Evolutionary conservation across 2,113 vertebrate genomes (phyloP), one percentile per base, ranked within the genome.

Genomic region (Todiramphus chloris): DNA sequence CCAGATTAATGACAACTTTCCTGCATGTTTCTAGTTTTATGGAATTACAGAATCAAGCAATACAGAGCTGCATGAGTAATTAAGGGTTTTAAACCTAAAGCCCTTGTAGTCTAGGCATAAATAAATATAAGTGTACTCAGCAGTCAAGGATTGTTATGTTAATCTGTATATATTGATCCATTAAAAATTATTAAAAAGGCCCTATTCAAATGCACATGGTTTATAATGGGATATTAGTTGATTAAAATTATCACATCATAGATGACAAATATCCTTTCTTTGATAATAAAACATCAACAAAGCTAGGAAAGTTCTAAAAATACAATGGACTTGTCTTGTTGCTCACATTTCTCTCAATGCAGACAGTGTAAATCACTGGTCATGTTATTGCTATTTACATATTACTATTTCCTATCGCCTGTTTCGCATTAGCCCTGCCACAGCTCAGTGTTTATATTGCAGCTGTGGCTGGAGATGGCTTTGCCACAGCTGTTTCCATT

Each of bases 91-190:
- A 95, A 92, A 76, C 66, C 9, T 28, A 3, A 92, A 96, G 25
- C 19, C 76, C 43, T n/a, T 12, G 2, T 50, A 41, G 46, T 59
- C 21, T 10, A 44, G 72, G 10, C 67, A 78, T 93, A 74, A 63
- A 78, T 93, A 74, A 63, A 80, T 86, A 94, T 31, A 89, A 95
- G 93, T 76, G 46, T 67, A 67, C 70, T 95, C 24, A 48, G 27
- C 53, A 60, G 63, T 70, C 67, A 74, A 83, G 21, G n/a, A 79
- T 53, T 90, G 33, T 72, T 15, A 3, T 51, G 51, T 70, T 87
- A 53, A 93, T 87, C 35, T 80, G 46, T 53, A 50, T 67, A 9
- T 56, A 94, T 81, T 70, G 89, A 94, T 80, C 44, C 43, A 55
- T 37, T 66, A 79, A 86, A 58, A 84, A 78, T 86, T 84, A 78